Base-by-base conservation (phyloP, 2,888 invertebrate species). In the Latheticus oryzae region DNA sequence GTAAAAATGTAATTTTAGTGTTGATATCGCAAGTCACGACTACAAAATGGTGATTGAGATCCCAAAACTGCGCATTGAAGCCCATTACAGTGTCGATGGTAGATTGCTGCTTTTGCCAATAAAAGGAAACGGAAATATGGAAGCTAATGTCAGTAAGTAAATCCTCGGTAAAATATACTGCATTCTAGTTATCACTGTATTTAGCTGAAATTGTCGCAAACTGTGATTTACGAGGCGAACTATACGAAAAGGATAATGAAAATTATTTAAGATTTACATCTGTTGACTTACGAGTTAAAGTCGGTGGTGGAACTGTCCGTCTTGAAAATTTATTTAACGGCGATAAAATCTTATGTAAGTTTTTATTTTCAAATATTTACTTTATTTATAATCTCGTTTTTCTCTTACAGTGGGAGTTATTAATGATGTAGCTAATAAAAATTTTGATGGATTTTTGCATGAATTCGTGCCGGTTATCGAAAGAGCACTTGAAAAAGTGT, bases 401-500 rank as follows among this genome's bases (percentile, higher is more conserved):
- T n/a, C n/a, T 38, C 3, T 76, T 74, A 33, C 67, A 79, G 80
- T 77, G 58, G 79, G 80, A 7, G 78, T 83, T n/a, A 75, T 85
- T 8, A 85, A 84, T 68, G 76, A 76, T 19, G 81, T 82, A 0
- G 81, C 85, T 23, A 85, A 85, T 69, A 78, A 77, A 62, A 85
- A 85, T 66, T 80, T 85, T 56, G 77, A 81, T 21, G 64, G 78
- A 1, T 83, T 85, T 64, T 59, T 81, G 15, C 76, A 76, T 28
- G 84, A 85, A 61, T 66, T 85, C 3, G 75, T 81, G 69, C 85
- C 85, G 0, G 69, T 81, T 0, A 77, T 85, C 13, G 83, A 84
- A 65, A 79, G 73, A 54, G 78, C 80, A 0, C 73, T 85, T 2
- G 74, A 79, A 0, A 67, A 69, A 1, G 73, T 79, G 7, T 81